Evolutionary conservation across 92 coral and sea anemone species (phyloP).

Genomic region (Palythoa grandiflora): DNA sequence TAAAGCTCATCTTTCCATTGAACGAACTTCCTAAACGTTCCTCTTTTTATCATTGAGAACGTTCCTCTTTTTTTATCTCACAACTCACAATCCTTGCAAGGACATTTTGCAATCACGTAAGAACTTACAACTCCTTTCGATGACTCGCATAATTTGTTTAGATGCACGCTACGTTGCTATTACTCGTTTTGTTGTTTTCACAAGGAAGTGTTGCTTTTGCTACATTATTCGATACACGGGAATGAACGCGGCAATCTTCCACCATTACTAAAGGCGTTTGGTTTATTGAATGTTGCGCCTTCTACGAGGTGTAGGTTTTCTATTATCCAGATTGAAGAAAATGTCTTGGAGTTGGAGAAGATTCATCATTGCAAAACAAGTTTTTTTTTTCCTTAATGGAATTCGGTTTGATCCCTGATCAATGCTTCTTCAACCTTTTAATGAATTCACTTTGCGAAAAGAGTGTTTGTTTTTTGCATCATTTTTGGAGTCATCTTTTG

Average conservation of each 20-base stretch:
- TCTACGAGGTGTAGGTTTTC: no score
- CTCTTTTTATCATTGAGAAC: neutral
- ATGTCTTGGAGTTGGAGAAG: neutral
- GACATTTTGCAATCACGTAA: neutral
- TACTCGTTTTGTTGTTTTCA: neutral
- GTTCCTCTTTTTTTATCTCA: no score
- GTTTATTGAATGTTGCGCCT: neutral
- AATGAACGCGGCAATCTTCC: neutral
- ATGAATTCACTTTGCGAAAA: slow-evolving; percentile 3
- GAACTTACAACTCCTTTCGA: neutral
- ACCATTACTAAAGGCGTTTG: neutral
- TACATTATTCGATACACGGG: neutral
- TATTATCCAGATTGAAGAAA: neutral
- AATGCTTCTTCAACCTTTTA: neutral
- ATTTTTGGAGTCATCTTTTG: neutral
- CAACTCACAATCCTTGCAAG: neutral
- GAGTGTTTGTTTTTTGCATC: neutral
- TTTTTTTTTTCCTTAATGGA: neutral
- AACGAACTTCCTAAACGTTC: neutral
- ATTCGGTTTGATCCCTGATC: neutral
- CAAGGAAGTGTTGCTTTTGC: neutral
- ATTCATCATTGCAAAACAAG: neutral
- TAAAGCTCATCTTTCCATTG: neutral
- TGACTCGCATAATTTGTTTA: neutral
- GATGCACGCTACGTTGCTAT: neutral